Percentiles rank a stretch among this genome's conserved stretches.
phyloP scores from a whole-genome alignment of 1,140 invertebrate species.

The Metopolophium dirhodum region DNA sequence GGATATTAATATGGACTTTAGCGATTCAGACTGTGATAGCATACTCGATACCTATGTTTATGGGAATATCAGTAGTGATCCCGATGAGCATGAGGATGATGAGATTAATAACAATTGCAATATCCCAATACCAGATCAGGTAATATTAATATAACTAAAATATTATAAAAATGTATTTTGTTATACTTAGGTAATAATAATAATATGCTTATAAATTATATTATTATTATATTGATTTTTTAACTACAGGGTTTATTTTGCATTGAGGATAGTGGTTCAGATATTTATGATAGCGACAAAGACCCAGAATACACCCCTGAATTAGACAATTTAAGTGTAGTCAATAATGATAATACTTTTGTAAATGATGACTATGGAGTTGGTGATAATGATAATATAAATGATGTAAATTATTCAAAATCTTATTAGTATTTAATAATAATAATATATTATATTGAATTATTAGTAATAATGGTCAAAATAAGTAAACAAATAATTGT shows the following conservation, averaged over 20 bases:
- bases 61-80: background rate
- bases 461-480: too few relatives aligned
- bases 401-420: constrained; percentile 1
- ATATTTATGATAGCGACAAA: background rate
- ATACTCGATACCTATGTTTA: background rate
- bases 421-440: background rate
- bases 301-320: background rate
- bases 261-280: background rate
- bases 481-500: too few relatives aligned
- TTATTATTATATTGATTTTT: background rate
- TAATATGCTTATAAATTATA: too few relatives aligned
- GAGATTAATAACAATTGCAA: too few relatives aligned
- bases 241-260: background rate
- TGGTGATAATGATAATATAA: background rate
- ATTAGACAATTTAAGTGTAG: background rate
- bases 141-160: constrained; percentile 13
- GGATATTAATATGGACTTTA: background rate
- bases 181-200: too few relatives aligned
- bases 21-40: background rate
- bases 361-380: background rate
- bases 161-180: background rate
- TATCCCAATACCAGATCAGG: background rate
- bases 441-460: too few relatives aligned
- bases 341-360: background rate
- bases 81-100: too few relatives aligned